Evolutionary conservation across 2,888 invertebrate genomes (phyloP).

Genomic region (Leptogaster cylindrica): DNA sequence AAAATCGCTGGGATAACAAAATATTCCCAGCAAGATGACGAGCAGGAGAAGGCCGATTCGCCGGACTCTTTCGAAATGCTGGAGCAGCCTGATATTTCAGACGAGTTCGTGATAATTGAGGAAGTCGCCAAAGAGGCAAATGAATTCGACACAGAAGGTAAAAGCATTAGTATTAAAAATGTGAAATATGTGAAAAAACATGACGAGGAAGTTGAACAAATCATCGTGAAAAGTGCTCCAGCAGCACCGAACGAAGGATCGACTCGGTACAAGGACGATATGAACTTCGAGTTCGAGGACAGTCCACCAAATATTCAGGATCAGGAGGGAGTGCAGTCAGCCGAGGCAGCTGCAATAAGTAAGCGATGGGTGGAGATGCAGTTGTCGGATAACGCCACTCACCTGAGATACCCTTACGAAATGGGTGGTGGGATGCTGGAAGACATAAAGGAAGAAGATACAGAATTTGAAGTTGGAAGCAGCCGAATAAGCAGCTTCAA

Average conservation of each 20-base stretch:
- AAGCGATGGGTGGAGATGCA: conserved; percentile 92
- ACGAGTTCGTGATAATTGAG: conserved; percentile 87
- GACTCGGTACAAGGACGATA: conserved; percentile 66
- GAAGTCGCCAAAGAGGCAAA: conserved; percentile 87
- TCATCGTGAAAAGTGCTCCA: conserved; percentile 73
- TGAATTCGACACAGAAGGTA: conserved; percentile 82
- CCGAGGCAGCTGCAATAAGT: conserved; percentile 75
- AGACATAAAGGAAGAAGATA: conserved; percentile 93
- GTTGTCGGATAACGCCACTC: conserved; percentile 66
- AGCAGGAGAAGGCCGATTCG: conserved; percentile 71
- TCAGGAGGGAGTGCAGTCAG: conserved; percentile 65
- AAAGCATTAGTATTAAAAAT: conserved; percentile 73
- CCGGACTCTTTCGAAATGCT: conserved; percentile 88
- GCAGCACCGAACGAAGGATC: conserved; percentile 68
- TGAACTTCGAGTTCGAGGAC: conserved; percentile 76
- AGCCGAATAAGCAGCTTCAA: conserved; percentile 76
- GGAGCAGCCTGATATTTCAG: conserved; percentile 84
- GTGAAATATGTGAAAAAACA: conserved; percentile 67
- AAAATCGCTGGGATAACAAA: conserved; percentile 70
- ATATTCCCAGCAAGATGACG: conserved; percentile 64
- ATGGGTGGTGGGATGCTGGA: conserved; percentile 84
- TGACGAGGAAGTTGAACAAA: conserved; percentile 75
- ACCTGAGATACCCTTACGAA: conserved; percentile 75
- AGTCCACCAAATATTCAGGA: conserved; percentile 64
- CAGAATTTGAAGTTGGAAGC: conserved; percentile 84